These are phyloP conservation scores for Columba livia DNA, from an alignment of 2,113 vertebrate genomes.

Conservation along the genomic window DNA sequence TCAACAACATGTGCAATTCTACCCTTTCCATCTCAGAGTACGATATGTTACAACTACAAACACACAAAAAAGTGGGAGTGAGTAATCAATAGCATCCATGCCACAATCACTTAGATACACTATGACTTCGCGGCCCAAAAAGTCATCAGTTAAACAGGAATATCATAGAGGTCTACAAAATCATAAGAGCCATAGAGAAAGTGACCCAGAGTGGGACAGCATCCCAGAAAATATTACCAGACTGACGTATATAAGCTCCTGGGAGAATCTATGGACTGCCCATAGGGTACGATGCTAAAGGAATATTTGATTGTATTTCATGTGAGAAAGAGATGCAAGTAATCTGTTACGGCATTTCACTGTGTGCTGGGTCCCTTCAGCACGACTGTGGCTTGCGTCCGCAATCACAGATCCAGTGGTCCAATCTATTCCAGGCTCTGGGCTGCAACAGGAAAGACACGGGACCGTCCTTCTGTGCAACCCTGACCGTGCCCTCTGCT, in stretches of 20 bases:
- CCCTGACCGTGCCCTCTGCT: not conserved
- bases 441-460: not conserved
- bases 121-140: not conserved
- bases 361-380: not conserved
- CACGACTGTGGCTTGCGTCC: not conserved
- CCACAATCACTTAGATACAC: not conserved
- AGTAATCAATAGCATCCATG: not conserved
- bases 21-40: not conserved
- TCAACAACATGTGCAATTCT: not conserved
- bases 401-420: not conserved
- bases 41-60: not conserved
- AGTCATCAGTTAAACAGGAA: not conserved
- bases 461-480: not conserved
- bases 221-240: not conserved
- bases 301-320: not conserved
- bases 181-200: not conserved
- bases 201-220: not conserved
- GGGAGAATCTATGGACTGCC: not conserved
- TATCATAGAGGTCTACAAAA: not conserved
- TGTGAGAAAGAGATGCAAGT: not conserved
- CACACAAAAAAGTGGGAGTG: not conserved
- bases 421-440: not conserved
- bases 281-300: not conserved
- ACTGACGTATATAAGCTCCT: not conserved
- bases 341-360: not conserved